These are phyloP conservation scores for Cecropterus lyciades DNA, from an alignment of 1,140 invertebrate species.

Conservation along the genomic window DNA sequence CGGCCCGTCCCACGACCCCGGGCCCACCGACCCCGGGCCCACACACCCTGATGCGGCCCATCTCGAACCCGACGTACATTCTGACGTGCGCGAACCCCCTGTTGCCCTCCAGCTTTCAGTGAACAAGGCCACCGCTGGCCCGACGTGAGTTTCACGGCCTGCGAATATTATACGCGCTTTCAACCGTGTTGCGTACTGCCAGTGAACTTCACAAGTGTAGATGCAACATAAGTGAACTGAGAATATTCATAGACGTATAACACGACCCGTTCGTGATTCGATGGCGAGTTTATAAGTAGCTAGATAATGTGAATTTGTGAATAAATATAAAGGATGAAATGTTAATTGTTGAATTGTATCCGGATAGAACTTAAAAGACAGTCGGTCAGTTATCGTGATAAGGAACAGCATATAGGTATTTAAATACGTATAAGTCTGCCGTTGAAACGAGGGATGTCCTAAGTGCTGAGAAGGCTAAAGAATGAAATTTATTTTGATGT, in stretches of 20 bases:
- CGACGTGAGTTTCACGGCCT: conserved; percentile 57
- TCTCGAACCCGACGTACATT: conserved; percentile 26
- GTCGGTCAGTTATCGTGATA: too few relatives aligned
- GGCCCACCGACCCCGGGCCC: conserved; percentile 35
- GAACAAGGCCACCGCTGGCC: conserved; percentile 48
- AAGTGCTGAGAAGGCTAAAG: conserved; percentile 19
- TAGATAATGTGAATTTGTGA: conserved; percentile 74
- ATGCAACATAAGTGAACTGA: conserved; percentile 43
- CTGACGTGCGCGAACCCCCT: conserved; percentile 9
- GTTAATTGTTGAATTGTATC: conserved; percentile 71
- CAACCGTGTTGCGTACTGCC: conserved; percentile 39
- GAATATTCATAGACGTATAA: conserved; percentile 48
- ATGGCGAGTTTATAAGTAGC: conserved; percentile 51
- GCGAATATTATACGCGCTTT: conserved; percentile 9
- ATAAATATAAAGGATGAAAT: conserved; percentile 56
- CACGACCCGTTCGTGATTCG: conserved; percentile 47
- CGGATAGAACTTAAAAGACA: conserved; percentile 52
- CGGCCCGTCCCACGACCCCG: conserved; percentile 42
- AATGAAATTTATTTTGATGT: conserved; percentile 29
- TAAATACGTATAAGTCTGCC: conserved; percentile 7
- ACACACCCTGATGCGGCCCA: conserved; percentile 28
- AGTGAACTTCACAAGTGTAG: conserved; percentile 22
- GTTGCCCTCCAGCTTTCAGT: conserved; percentile 42
- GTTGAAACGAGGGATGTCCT: not conserved
- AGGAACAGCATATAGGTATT: too few relatives aligned